Base-by-base conservation (phyloP, 2,113 vertebrate genomes). In the Embiotoca jacksoni region DNA sequence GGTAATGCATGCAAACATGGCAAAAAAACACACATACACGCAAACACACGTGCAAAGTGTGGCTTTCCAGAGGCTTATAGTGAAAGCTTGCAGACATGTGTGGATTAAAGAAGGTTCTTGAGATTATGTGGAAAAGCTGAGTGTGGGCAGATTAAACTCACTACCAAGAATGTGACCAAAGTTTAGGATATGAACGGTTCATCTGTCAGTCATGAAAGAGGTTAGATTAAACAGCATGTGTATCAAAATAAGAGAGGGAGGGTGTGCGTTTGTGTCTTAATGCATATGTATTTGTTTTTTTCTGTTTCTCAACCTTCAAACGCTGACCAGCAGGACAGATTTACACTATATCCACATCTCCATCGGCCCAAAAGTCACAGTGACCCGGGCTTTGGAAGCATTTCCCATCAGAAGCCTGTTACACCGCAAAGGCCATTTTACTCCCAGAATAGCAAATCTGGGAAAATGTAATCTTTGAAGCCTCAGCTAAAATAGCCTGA, bases 401-500 rank as follows among this genome's bases (percentile, higher is more conserved):
- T 78, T 89, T 88, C 89, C 91, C 83, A 78, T 88, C 82, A 83
- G 74, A 87, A 75, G 91, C 44, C 81, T 59, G 72, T 87, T 69
- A 76, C 82, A 82, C 84, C 71, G 52, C 91, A 90, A 68, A 85
- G 72, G 85, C 81, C 30, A 71, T 90, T 91, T 86, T 86, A 72
- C 87, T 88, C 80, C 88, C 79, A 85, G 77, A 92, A 91, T 85
- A 92, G 90, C 83, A 81, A 75, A 82, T 83, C 68, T 69, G 74
- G 54, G 81, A 88, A 88, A 91, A 88, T 81, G 81, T 83, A 89
- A 91, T 93, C 89, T 88, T 82, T 67, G 79, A 87, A 83, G 75
- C 66, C 49, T 65, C 68, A 4, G 70, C 78, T 90, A 80, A 90
- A 91, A 86, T 73, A 82, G 67, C 79, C 72, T 52, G 53, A 76